phyloP scores from a whole-genome alignment of 2,113 vertebrate species.

The Spea bombifrons region DNA sequence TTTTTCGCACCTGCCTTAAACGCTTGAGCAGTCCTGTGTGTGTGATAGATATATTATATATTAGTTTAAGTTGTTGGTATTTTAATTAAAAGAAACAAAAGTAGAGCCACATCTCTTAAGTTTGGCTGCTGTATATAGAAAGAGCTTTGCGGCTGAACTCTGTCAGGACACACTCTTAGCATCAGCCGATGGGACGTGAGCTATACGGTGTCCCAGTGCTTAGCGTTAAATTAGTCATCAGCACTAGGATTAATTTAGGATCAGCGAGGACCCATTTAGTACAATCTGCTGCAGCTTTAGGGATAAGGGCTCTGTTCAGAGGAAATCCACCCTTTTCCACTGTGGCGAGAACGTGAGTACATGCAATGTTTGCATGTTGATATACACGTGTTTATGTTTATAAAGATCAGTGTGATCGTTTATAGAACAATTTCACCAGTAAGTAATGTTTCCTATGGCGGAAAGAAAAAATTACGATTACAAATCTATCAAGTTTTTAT shows the following conservation, averaged over 20 bases:
- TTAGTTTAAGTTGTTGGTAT: no score
- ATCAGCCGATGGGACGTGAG: slow-evolving; percentile 40
- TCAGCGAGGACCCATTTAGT: slow-evolving; percentile 45
- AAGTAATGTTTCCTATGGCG: no score
- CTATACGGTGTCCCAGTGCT: slow-evolving; percentile 40
- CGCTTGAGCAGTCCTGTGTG: no score
- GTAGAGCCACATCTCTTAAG: not conserved
- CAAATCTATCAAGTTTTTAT: no score
- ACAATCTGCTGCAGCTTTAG: slow-evolving; percentile 44
- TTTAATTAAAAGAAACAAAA: no score
- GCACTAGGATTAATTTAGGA: slow-evolving; percentile 46
- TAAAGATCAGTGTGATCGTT: no score
- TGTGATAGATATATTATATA: no score
- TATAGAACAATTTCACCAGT: no score
- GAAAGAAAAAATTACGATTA: no score
- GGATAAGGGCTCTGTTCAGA: slow-evolving; percentile 27
- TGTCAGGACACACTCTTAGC: slow-evolving; percentile 25
- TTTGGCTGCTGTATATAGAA: not conserved
- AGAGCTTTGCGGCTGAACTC: slow-evolving; percentile 18
- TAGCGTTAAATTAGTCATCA: slow-evolving; percentile 47
- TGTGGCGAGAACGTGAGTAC: not conserved
- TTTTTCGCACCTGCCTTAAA: no score
- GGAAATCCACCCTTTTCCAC: not conserved
- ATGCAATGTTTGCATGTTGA: no score
- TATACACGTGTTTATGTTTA: no score